phyloP scores from a whole-genome alignment of 2,888 invertebrate genomes.

The Brachynemurus nebulosus region DNA sequence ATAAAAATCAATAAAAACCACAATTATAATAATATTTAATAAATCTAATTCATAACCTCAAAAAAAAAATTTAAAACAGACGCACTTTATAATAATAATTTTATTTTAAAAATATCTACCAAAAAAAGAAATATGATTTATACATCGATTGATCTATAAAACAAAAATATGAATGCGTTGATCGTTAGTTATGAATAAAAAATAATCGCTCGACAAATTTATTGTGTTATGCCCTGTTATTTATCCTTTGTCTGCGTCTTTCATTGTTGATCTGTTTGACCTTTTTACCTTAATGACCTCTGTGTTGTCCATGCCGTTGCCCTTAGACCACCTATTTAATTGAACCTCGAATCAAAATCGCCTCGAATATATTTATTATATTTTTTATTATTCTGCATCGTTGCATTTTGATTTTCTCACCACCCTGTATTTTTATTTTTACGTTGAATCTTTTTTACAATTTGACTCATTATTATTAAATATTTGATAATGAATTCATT shows the following conservation, averaged over 20 bases:
- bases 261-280: constrained; percentile 46
- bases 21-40: too few species aligned
- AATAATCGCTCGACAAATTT: constrained; percentile 7
- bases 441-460: too few species aligned
- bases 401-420: constrained; percentile 33
- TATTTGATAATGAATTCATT: too few species aligned
- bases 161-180: constrained; percentile 8
- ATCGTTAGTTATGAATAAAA: constrained; percentile 8
- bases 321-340: constrained; percentile 23
- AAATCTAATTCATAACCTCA: too few species aligned
- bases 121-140: too few species aligned
- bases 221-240: constrained; percentile 25
- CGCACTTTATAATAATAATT: too few species aligned
- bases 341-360: constrained; percentile 10
- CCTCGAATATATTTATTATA: constrained; percentile 11
- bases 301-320: constrained; percentile 26
- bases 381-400: constrained; percentile 26
- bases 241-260: constrained; percentile 72
- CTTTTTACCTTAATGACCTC: constrained; percentile 27
- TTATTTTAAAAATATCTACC: too few species aligned
- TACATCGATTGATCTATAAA: too few species aligned
- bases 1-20: too few species aligned
- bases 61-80: too few species aligned
- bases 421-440: background rate
- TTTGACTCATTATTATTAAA: too few species aligned